Evolutionary conservation across 2,113 vertebrate genomes (phyloP), one percentile per base, ranked within the genome.

Genomic region (Brevimyrus niger): DNA sequence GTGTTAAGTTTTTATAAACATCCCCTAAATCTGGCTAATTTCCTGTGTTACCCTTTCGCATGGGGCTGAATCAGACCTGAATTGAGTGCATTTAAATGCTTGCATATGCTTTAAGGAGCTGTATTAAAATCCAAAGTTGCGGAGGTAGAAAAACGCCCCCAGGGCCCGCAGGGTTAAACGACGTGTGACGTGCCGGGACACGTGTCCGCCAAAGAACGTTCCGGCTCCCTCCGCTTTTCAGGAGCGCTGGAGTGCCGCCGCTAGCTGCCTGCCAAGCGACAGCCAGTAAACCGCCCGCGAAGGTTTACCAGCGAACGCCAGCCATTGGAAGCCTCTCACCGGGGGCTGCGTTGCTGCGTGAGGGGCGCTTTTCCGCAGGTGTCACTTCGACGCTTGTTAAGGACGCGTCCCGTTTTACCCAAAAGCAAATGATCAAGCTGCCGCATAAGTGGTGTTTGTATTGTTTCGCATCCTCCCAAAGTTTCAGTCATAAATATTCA

Each of bases 331-430:
- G 2, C 42, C 21, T 88, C 88, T 51, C 46, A 58, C 46, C 76
- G 82, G 46, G 90, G 76, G 88, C 90, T 90, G 88, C 84, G 27
- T 89, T 89, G 69, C 82, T 42, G 50, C 84, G 35, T 21, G 48
- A 21, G 11, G 91, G 91, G 91, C 90, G 90, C 61, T 9, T 92
- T 92, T 91, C 91, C 93, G 89, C 91, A 94, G 91, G 91, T 92
- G 89, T 92, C 91, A 89, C 88, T 88, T 87, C 89, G 42, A 23
- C 90, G 58, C 88, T 87, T 82, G 88, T 48, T n/a, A 87, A 87
- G 92, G 91, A 69, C 89, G 88, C 89, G 73, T 91, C 90, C 86
- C 55, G 90, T 83, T 82, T 88, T 13, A 46, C 31, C 90, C 90
- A 89, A 47, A 87, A 91, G 83, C 90, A 76, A 89, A 82, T 65